Percentiles rank a stretch among this genome's conserved stretches.
Evolutionary conservation across 2,888 invertebrate genomes (phyloP).

Genomic region (Scaptodrosophila latifasciaeformis): DNA sequence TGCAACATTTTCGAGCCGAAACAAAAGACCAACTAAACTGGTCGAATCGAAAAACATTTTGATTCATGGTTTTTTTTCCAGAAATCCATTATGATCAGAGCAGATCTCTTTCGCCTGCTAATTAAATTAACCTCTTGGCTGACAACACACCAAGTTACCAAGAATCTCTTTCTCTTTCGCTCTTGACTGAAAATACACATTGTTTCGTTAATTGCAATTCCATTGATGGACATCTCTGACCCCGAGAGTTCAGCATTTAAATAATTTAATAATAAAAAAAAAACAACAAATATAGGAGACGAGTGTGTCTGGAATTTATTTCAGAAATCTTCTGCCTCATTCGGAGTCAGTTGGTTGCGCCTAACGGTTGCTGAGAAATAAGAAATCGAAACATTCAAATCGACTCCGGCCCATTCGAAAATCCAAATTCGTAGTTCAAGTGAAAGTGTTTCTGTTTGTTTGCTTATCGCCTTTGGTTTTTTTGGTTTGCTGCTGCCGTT

Average conservation of each 20-base stretch:
- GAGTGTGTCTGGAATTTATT: no score
- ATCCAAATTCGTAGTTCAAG: conserved; percentile 18
- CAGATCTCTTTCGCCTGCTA: no score
- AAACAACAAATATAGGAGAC: no score
- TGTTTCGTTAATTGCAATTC: conserved; percentile 59
- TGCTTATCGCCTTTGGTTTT: conserved; percentile 19
- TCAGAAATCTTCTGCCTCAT: no score
- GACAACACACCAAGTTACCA: conserved; percentile 1
- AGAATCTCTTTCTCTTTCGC: conserved; percentile 15
- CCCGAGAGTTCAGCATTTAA: conserved; percentile 55
- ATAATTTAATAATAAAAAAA: conserved; percentile 61
- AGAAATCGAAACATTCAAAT: not conserved
- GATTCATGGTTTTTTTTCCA: no score
- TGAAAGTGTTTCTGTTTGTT: conserved; percentile 44
- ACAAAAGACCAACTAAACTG: conserved; percentile 17
- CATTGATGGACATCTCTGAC: conserved; percentile 36
- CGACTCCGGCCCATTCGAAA: conserved; percentile 3
- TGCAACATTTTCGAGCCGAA: conserved; percentile 35
- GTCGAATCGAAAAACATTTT: conserved; percentile 17
- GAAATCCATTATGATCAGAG: no score
- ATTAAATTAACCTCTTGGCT: conserved; percentile 65
- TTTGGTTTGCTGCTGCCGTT: conserved; percentile 13
- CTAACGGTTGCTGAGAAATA: conserved; percentile 35
- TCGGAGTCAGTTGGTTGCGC: conserved; percentile 45
- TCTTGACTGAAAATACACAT: conserved; percentile 19